Evolutionary conservation across 2,888 invertebrate species (phyloP), one percentile per base, ranked within the genome.

Genomic region (Tipula vernalis): DNA sequence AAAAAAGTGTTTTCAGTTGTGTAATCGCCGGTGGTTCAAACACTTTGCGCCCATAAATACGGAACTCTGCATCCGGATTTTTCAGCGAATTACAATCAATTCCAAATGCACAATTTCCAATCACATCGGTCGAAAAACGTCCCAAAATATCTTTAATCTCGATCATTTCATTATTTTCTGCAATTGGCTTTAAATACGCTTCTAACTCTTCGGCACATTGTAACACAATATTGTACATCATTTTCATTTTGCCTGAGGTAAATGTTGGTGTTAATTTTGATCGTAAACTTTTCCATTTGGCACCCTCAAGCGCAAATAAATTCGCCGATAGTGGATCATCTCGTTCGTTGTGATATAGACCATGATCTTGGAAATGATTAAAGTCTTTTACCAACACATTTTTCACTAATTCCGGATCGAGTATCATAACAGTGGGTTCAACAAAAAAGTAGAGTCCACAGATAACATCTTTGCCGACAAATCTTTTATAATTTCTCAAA

Each of bases 191-290:
- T 87, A 89, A 86, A 84, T 47, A 42, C 8, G 85, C 47, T 41
- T 85, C 28, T 87, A 91, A 88, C 44, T 89, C 88, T 18, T 88
- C 86, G 0, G 89, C 88, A 85, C 91, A 91, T 0, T 88, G 88
- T 0, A 89, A 87, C 10, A 92, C 88, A 0, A 90, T 90, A 6
- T 89, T 89, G 86, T 91, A 92, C 92, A 93, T 92, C 44, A 89
- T 90, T 88, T 92, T 92, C 90, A 93, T 92, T 88, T 92, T 93
- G 6, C 92, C 92, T 0, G 92, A 91, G 0, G 92, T 92, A 87
- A 93, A 93, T 0, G 92, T 91, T 0, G 93, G 92, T 0, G 92
- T 91, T 36, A 93, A 87, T 86, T 92, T 92, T 0, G 89, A 89
- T 13, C 93, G 89, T 71, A 93, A 88, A 15, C 89, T 89, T 84